phyloP scores from a whole-genome alignment of 2,113 vertebrate species.

The Apodemus speciosus region DNA sequence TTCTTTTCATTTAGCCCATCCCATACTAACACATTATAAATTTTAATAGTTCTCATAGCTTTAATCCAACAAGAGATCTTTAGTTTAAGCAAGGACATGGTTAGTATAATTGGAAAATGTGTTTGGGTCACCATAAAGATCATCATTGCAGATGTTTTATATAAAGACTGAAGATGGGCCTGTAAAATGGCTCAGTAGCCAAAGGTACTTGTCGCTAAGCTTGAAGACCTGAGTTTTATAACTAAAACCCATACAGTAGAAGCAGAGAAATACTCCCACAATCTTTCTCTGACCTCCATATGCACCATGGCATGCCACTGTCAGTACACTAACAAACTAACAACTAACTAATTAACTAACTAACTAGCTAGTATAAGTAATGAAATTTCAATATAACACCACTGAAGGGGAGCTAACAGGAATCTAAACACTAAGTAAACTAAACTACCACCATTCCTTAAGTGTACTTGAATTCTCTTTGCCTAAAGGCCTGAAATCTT shows the following conservation, averaged over 20 bases:
- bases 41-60: not conserved
- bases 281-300: not conserved
- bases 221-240: not conserved
- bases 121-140: not conserved
- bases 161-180: not conserved
- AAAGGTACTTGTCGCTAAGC: not conserved
- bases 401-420: not conserved
- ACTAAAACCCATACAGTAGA: not conserved
- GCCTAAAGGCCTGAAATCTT: constrained; percentile 18
- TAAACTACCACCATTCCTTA: not conserved
- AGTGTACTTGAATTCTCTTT: not conserved
- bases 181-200: not conserved
- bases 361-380: not conserved
- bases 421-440: not conserved
- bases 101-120: not conserved
- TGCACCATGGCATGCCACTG: not conserved
- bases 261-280: not conserved
- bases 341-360: not conserved
- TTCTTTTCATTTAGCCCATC: not conserved
- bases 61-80: not conserved
- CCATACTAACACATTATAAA: not conserved
- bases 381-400: not conserved
- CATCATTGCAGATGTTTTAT: not conserved
- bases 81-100: not conserved
- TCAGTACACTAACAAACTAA: not conserved